Percentiles rank a stretch among this genome's conserved stretches.
Conservation (phyloP, 2,113 vertebrate genomes). For the Varanus komodoensis region DNA sequence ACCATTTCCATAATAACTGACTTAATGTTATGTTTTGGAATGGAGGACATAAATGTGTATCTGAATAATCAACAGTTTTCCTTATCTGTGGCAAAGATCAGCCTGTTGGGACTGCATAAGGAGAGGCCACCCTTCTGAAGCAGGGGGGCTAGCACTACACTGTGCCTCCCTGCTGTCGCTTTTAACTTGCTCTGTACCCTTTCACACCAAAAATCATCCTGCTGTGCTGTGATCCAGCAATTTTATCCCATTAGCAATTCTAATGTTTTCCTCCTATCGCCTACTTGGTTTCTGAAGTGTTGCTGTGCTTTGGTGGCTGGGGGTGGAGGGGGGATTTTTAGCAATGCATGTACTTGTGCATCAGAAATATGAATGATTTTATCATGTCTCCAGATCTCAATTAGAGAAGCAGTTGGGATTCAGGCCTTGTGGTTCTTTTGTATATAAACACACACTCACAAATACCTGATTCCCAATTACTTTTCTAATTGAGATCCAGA, state of each 20-base stretch:
- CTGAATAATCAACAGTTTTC: background rate
- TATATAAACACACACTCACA: no score
- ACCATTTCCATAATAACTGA: background rate
- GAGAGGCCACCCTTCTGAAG: background rate
- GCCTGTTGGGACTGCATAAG: background rate
- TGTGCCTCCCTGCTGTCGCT: background rate
- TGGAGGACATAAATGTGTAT: background rate
- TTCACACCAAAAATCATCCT: background rate
- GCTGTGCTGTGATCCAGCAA: background rate
- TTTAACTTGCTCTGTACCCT: rapidly evolving
- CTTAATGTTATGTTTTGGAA: background rate
- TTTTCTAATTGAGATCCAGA: no score
- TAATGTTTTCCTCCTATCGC: background rate
- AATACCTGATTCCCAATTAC: no score
- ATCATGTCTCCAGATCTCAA: background rate
- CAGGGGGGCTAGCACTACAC: background rate
- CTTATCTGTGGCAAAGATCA: background rate
- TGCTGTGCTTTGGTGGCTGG: background rate
- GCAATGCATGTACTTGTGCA: background rate
- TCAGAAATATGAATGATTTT: background rate
- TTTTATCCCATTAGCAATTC: background rate
- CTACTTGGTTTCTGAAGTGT: background rate
- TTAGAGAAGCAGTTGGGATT: background rate
- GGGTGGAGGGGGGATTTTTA: background rate
- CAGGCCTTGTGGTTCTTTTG: no score